A percentile compares a stretch with the other conserved stretches of the same genome.
Conservation (phyloP, 2,888 invertebrate species). For the Crematogaster levior region DNA sequence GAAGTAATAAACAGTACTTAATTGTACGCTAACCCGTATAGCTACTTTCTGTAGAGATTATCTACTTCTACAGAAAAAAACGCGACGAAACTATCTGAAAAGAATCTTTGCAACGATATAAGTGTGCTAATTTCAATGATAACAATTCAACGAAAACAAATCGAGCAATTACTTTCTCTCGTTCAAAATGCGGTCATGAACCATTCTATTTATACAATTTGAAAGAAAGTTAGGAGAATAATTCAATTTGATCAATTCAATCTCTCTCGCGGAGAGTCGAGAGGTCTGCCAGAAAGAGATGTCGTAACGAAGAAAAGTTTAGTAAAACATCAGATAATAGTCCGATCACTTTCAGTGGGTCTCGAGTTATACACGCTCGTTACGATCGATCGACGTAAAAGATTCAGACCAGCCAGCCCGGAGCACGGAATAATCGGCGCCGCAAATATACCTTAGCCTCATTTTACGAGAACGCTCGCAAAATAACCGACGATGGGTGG, state of each 20-base stretch:
- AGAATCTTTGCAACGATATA: neutral
- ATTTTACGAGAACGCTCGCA: slow-evolving; percentile 47
- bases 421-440: slow-evolving; percentile 54
- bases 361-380: slow-evolving; percentile 52
- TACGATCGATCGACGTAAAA: slow-evolving; percentile 61
- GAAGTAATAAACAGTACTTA: neutral
- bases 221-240: neutral
- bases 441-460: slow-evolving; percentile 31
- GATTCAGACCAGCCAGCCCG: slow-evolving; percentile 47
- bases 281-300: neutral
- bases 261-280: neutral
- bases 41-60: slow-evolving; percentile 12
- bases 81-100: neutral
- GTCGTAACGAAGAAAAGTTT: neutral
- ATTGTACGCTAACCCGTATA: neutral
- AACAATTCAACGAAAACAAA: too few species aligned
- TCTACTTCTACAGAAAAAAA: slow-evolving; percentile 12
- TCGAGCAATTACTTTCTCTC: slow-evolving; percentile 31
- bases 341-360: slow-evolving; percentile 31
- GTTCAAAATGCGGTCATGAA: neutral
- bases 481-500: slow-evolving; percentile 65
- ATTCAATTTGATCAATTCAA: neutral
- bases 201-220: neutral
- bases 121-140: slow-evolving; percentile 58
- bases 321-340: slow-evolving; percentile 24